Evolutionary conservation across 1,140 invertebrate species (phyloP).

Genomic region (Cyclargus thomasi): DNA sequence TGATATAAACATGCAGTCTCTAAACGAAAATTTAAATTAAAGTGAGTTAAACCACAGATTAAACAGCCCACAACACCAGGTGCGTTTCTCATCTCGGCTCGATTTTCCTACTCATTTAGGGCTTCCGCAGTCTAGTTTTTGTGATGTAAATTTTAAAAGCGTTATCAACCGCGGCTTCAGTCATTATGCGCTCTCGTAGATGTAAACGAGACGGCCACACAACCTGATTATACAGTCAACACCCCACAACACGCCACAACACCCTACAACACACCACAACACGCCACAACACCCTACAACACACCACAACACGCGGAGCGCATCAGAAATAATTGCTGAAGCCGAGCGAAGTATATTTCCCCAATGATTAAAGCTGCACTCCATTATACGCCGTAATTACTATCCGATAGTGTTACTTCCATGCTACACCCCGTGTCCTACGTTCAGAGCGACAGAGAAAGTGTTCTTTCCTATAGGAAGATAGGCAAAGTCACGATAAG

Average conservation of each 20-base stretch:
- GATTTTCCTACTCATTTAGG: too few relatives aligned
- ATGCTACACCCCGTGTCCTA: neutral
- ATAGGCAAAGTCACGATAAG: too few relatives aligned
- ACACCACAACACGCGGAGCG: neutral
- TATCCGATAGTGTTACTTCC: constrained; percentile 32
- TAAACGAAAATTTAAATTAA: too few relatives aligned
- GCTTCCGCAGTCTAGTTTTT: neutral
- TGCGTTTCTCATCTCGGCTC: too few relatives aligned
- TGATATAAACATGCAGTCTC: too few relatives aligned
- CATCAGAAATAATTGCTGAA: constrained; percentile 19
- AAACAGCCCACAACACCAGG: too few relatives aligned
- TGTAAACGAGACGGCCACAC: neutral
- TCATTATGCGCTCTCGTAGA: neutral
- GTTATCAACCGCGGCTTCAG: neutral
- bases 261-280: neutral
- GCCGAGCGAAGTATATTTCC: constrained; percentile 54
- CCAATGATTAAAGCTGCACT: constrained; percentile 68
- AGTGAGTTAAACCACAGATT: too few relatives aligned
- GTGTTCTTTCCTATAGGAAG: too few relatives aligned
- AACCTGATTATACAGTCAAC: neutral
- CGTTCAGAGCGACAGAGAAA: too few relatives aligned
- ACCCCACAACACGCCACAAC: neutral
- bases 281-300: neutral
- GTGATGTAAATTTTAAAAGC: neutral
- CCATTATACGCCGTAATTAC: constrained; percentile 66